Evolutionary conservation across 2,888 invertebrate species (phyloP).

Genomic region (Smittia aterrima): DNA sequence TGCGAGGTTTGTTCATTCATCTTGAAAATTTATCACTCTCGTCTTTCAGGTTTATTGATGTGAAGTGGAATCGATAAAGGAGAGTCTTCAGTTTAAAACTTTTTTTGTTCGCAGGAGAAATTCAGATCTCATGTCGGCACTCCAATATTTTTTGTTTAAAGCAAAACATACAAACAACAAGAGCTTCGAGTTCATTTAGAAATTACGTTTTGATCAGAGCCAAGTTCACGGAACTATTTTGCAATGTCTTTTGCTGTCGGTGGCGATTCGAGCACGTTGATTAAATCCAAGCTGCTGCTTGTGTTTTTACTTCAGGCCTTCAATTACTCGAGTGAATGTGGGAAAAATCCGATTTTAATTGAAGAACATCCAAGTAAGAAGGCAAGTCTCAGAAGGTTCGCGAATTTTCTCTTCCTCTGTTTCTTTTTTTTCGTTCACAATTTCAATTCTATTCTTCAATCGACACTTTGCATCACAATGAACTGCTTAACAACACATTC

Average conservation of each 20-base stretch:
- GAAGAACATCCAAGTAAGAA: neutral
- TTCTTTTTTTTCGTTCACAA: neutral
- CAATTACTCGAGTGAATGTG: neutral
- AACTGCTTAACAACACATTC: neutral
- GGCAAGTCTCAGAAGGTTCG: neutral
- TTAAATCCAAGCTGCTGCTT: neutral
- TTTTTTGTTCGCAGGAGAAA: too few species aligned
- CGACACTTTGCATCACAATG: slow-evolving; percentile 15
- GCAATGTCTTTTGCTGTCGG: neutral
- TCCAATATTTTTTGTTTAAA: too few species aligned
- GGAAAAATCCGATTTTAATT: neutral
- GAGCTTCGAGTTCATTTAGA: neutral
- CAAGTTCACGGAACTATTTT: neutral
- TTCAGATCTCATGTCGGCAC: too few species aligned
- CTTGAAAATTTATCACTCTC: neutral
- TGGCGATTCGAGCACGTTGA: neutral
- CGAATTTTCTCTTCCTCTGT: neutral
- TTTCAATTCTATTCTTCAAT: slow-evolving; percentile 12
- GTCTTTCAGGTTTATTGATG: too few species aligned
- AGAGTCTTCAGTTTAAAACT: too few species aligned
- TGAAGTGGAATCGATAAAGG: too few species aligned
- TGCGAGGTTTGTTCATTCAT: neutral
- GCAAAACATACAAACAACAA: neutral
- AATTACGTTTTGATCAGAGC: neutral
- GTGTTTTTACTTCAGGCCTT: neutral